These are phyloP conservation scores for Meteorus cinctellus DNA, from an alignment of 2,888 invertebrate genomes.

Conservation along the genomic window DNA sequence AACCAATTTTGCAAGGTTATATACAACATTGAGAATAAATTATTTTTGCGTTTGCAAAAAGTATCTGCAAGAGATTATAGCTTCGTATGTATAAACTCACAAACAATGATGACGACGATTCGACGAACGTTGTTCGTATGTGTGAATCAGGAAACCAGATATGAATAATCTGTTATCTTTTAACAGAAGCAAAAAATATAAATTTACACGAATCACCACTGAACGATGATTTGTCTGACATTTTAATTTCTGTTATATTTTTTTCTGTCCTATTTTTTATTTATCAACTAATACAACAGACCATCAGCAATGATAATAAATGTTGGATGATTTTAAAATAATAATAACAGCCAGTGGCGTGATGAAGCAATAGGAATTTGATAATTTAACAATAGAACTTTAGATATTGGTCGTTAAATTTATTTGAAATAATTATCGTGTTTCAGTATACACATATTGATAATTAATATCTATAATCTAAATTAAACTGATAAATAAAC, in stretches of 20 bases:
- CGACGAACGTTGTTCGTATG: background rate
- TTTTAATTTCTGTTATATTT: background rate
- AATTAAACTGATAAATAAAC: background rate
- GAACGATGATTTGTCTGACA: background rate
- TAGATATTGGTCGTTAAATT: too few relatives aligned
- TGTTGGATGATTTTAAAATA: background rate
- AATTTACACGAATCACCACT: background rate
- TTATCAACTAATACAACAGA: background rate
- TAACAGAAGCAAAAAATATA: slow-evolving; percentile 3
- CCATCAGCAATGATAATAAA: background rate
- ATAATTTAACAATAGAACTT: background rate
- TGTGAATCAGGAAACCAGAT: slow-evolving; percentile 7
- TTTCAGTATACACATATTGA: background rate
- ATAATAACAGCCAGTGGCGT: background rate
- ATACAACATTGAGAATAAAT: background rate
- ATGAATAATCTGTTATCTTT: slow-evolving; percentile 3
- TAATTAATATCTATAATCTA: too few relatives aligned
- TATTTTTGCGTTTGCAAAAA: background rate
- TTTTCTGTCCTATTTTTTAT: background rate
- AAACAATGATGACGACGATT: too few relatives aligned
- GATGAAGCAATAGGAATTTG: background rate
- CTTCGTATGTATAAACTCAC: too few relatives aligned
- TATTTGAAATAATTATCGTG: background rate
- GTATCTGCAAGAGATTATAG: background rate
- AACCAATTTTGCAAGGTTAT: slow-evolving; percentile 1